These are phyloP conservation scores for Oxygymnocypris stewartii DNA, from an alignment of 2,113 vertebrate species.

Conservation along the genomic window DNA sequence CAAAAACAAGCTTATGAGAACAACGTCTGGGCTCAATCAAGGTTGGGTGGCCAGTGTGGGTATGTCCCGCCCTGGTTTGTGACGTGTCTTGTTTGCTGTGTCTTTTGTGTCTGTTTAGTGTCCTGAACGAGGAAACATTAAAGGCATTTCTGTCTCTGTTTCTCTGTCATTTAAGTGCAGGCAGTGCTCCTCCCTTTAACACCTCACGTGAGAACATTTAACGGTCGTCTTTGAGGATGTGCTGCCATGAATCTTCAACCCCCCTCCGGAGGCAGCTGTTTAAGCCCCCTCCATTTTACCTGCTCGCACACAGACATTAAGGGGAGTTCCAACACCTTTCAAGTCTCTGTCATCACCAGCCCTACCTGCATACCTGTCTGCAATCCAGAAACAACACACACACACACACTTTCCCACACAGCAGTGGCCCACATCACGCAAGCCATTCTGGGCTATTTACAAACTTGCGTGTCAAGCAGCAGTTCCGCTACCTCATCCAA, in stretches of 20 bases:
- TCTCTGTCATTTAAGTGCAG: conserved; percentile 48
- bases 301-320: conserved; percentile 49
- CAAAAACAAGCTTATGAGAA: not conserved
- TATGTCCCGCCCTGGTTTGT: not conserved
- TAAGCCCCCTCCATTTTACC: conserved; percentile 52
- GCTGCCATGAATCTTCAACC: not conserved
- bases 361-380: conserved; percentile 51
- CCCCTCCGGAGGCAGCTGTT: conserved; percentile 47
- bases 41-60: not conserved
- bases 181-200: conserved; percentile 56
- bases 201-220: conserved; percentile 59
- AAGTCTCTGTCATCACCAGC: conserved; percentile 45
- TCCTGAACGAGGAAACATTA: conserved; percentile 58
- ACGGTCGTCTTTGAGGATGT: conserved; percentile 53
- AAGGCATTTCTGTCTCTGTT: conserved; percentile 52
- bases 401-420: conserved; percentile 28
- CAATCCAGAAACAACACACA: conserved; percentile 42
- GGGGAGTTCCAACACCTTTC: conserved; percentile 54
- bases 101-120: conserved; percentile 36
- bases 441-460: conserved; percentile 18
- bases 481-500: conserved; percentile 27
- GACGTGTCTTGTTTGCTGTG: conserved; percentile 19
- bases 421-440: not conserved
- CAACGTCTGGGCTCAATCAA: not conserved
- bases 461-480: conserved; percentile 28